Percentiles rank a stretch among this genome's conserved stretches.
These are phyloP conservation scores for Siniperca chuatsi DNA, from an alignment of 2,113 vertebrate species.

Conservation along the genomic window DNA sequence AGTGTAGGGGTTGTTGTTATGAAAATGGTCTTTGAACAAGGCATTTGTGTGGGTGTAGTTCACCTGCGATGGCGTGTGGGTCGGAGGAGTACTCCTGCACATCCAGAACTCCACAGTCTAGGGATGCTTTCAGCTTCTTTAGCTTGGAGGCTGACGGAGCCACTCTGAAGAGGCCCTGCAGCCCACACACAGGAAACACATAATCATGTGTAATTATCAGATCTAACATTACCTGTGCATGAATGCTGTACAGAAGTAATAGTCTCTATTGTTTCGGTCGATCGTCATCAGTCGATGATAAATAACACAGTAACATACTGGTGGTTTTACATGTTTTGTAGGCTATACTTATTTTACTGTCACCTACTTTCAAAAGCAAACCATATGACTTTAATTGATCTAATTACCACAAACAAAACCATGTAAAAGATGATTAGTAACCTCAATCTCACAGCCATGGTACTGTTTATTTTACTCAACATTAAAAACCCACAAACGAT, in stretches of 20 bases:
- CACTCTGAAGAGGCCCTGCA: constrained; percentile 95
- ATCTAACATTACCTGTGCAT: constrained; percentile 3
- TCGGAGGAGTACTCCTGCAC: constrained; percentile 97
- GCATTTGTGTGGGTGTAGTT: constrained; percentile 50
- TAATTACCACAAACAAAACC: constrained; percentile 1
- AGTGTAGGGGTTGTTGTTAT: constrained; percentile 55
- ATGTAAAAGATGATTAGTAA: background rate
- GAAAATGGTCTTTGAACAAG: constrained; percentile 54
- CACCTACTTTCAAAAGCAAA: background rate
- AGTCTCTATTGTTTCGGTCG: background rate
- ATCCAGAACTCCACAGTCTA: constrained; percentile 97
- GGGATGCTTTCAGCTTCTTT: constrained; percentile 98
- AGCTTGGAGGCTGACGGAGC: constrained; percentile 97
- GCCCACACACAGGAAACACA: constrained; percentile 56
- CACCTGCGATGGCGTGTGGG: constrained; percentile 98
- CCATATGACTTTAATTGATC: background rate
- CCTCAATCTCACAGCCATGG: background rate
- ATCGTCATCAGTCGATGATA: background rate
- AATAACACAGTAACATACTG: background rate
- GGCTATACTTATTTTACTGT: background rate
- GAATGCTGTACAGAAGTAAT: background rate
- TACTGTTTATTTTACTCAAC: background rate
- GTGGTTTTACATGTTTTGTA: background rate
- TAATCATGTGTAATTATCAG: constrained; percentile 35
- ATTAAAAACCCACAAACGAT: background rate